Conservation (phyloP, 1,140 invertebrate genomes). For the Bombus picipes region DNA sequence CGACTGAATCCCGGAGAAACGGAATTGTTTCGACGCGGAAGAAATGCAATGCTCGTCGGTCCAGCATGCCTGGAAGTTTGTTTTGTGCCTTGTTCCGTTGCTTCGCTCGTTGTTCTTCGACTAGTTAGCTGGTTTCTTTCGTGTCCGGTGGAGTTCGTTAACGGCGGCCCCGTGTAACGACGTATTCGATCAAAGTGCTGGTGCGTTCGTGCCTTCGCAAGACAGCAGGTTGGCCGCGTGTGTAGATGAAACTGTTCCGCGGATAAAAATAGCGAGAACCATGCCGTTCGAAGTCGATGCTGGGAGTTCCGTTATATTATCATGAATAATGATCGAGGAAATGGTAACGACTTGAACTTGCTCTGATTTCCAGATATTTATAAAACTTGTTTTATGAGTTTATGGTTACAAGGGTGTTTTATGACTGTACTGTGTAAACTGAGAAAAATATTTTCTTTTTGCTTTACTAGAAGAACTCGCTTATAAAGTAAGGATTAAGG, state of each 20-base stretch:
- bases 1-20: background rate
- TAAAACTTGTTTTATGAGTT: constrained; percentile 2
- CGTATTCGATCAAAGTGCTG: constrained; percentile 28
- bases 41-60: constrained; percentile 38
- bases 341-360: background rate
- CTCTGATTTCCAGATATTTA: background rate
- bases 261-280: constrained; percentile 26
- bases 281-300: background rate
- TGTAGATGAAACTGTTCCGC: background rate
- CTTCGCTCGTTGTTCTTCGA: constrained; percentile 15
- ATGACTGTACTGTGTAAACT: too few relatives aligned
- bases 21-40: constrained; percentile 30
- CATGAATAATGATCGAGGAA: background rate
- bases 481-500: too few relatives aligned
- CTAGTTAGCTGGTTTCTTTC: constrained; percentile 41
- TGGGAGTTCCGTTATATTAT: too few relatives aligned
- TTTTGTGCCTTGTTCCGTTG: constrained; percentile 21
- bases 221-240: constrained; percentile 20
- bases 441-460: too few relatives aligned
- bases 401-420: too few relatives aligned
- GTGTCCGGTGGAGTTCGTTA: constrained; percentile 22
- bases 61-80: constrained; percentile 24
- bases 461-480: too few relatives aligned
- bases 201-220: background rate
- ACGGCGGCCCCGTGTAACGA: constrained; percentile 34